Conservation (phyloP, 2,797 vertebrate genomes). For the Limnodromus scolopaceus region DNA sequence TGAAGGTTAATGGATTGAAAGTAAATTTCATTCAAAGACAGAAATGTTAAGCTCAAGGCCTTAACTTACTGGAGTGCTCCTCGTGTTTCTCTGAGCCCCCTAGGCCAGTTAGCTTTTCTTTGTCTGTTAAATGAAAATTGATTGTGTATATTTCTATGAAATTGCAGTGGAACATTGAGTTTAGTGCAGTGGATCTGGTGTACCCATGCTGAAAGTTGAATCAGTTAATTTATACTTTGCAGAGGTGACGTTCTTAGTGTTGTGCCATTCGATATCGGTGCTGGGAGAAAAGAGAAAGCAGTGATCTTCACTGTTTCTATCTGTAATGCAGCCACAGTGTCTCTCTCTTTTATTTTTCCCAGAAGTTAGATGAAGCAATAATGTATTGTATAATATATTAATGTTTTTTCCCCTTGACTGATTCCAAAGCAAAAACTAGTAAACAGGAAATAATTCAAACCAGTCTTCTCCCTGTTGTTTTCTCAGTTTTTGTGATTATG, state of each 20-base stretch:
- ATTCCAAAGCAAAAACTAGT: background rate
- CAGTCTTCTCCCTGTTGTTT: background rate
- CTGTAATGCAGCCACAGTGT: background rate
- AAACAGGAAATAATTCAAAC: background rate
- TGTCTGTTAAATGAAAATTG: background rate
- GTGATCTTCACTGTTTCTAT: background rate
- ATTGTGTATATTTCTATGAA: background rate
- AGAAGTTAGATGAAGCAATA: background rate
- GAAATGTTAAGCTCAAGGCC: background rate
- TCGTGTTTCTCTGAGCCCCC: background rate
- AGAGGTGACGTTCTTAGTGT: background rate
- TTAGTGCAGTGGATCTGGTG: background rate
- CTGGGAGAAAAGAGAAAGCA: background rate
- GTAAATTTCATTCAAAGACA: background rate
- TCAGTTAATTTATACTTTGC: background rate
- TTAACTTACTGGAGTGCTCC: background rate
- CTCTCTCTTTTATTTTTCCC: background rate
- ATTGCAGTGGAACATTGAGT: background rate
- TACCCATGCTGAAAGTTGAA: too few species aligned
- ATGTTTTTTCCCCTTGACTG: background rate
- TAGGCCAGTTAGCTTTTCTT: background rate
- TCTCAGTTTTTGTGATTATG: background rate
- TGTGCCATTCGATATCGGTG: background rate
- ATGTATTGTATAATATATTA: background rate
- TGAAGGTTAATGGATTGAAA: background rate